Evolutionary conservation across 2,797 vertebrate species (phyloP).

Genomic region (Okamejei kenojei): DNA sequence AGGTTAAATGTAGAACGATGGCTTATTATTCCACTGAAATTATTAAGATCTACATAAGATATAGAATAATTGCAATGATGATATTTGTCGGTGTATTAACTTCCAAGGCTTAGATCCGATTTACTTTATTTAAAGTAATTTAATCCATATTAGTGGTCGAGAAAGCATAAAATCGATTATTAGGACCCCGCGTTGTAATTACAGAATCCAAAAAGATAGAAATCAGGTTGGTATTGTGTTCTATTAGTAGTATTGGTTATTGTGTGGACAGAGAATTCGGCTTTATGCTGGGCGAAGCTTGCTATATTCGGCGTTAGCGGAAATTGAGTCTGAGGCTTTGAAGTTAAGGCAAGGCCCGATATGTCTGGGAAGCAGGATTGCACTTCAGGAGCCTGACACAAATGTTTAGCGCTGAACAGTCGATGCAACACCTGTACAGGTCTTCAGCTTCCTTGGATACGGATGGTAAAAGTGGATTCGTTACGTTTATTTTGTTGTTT

Average conservation of each 20-base stretch:
- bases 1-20: not conserved
- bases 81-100: not conserved
- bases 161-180: constrained; percentile 32
- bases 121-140: constrained; percentile 28
- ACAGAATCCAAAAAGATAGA: constrained; percentile 30
- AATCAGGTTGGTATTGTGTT: not conserved
- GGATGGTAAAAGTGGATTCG: constrained; percentile 7
- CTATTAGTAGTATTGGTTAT: not conserved
- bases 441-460: constrained; percentile 23
- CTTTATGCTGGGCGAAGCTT: not conserved
- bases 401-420: constrained; percentile 31
- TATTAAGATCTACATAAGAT: not conserved
- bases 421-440: constrained; percentile 12
- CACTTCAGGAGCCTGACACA: constrained; percentile 27
- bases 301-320: constrained; percentile 11
- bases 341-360: constrained; percentile 35
- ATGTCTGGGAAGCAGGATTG: constrained; percentile 27
- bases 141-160: constrained; percentile 12
- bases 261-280: not conserved
- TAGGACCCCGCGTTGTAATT: constrained; percentile 8
- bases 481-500: constrained; percentile 10
- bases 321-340: constrained; percentile 39
- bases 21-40: constrained; percentile 10
- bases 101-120: constrained; percentile 8
- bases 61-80: constrained; percentile 16